Conservation (phyloP, 2,888 invertebrate genomes). For the Drosophila prolongata region DNA sequence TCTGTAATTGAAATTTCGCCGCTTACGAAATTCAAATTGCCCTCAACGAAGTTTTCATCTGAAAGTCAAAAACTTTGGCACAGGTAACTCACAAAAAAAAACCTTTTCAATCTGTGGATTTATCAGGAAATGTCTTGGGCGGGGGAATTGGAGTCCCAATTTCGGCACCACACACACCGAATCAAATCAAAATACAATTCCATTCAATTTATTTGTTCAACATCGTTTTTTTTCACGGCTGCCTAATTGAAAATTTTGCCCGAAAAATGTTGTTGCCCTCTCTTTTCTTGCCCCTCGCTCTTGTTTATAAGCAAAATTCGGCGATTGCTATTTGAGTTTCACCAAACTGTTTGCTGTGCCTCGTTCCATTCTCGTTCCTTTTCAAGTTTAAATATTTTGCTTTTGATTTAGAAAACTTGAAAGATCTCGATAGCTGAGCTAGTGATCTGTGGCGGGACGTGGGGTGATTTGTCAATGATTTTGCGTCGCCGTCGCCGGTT, state of each 20-base stretch:
- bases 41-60: constrained; percentile 47
- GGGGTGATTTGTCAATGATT: constrained; percentile 42
- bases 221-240: constrained; percentile 36
- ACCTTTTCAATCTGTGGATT: constrained; percentile 24
- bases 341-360: constrained; percentile 31
- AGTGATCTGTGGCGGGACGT: constrained; percentile 12
- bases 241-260: constrained; percentile 72
- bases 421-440: constrained; percentile 42
- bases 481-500: constrained; percentile 71
- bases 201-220: constrained; percentile 68
- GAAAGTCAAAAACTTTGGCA: constrained; percentile 59
- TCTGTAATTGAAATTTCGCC: constrained; percentile 72
- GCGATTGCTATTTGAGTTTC: constrained; percentile 39
- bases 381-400: constrained; percentile 43
- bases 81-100: constrained; percentile 55
- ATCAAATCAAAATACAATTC: constrained; percentile 71
- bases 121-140: constrained; percentile 13
- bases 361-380: constrained; percentile 37
- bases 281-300: constrained; percentile 11
- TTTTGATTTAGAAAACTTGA: constrained; percentile 53
- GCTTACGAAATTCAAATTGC: constrained; percentile 44
- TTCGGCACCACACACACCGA: constrained; percentile 55
- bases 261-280: constrained; percentile 58
- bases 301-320: constrained; percentile 46
- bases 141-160: constrained; percentile 45